Evolutionary conservation across 64 coral and sea anemone species (phyloP).

Genomic region (Dendrophyllia cribrosa): DNA sequence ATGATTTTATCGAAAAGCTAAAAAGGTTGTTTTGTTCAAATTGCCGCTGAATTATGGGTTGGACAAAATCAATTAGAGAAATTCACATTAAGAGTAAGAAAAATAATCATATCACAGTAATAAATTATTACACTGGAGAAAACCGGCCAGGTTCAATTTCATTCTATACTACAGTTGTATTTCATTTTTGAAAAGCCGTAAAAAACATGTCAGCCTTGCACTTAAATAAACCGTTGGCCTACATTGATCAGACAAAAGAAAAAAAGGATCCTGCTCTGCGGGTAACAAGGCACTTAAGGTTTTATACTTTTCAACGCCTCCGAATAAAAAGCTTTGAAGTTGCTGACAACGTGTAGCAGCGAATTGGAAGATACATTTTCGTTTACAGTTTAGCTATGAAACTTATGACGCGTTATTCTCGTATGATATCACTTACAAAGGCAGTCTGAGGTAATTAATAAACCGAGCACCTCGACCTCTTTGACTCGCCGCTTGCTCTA

Average conservation of each 20-base stretch:
- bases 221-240: not conserved
- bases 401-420: not conserved
- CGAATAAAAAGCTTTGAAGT: not conserved
- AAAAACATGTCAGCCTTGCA: not conserved
- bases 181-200: no score
- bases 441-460: not conserved
- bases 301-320: not conserved
- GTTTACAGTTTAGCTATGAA: not conserved
- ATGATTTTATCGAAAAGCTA: no score
- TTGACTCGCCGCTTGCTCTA: not conserved
- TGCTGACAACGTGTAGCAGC: not conserved
- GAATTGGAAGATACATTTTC: not conserved
- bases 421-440: not conserved
- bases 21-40: no score
- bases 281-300: not conserved
- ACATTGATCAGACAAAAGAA: not conserved
- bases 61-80: no score
- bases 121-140: no score
- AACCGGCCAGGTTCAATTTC: no score
- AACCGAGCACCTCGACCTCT: not conserved
- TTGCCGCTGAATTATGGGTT: no score
- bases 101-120: no score
- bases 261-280: not conserved
- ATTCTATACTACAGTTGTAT: no score
- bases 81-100: no score